Conservation (phyloP, 2,888 invertebrate genomes). For the Caenorhabditis sulstoni region DNA sequence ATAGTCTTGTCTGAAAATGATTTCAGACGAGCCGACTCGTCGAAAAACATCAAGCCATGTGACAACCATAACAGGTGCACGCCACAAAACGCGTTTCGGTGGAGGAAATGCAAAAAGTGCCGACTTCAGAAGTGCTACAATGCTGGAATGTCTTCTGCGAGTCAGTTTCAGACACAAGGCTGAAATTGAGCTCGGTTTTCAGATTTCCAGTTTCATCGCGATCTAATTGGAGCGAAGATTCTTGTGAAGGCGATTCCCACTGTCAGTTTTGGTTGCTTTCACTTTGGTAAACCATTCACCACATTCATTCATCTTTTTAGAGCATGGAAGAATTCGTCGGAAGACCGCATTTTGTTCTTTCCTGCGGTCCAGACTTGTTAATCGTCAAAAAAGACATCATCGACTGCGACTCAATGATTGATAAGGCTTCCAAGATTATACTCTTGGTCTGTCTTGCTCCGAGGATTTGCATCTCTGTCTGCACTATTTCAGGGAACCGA, state of each 20-base stretch:
- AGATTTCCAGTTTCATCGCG: conserved; percentile 46
- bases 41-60: conserved; percentile 15
- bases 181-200: conserved; percentile 3
- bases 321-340: conserved; percentile 34
- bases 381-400: conserved; percentile 26
- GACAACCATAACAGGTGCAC: conserved; percentile 17
- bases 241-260: conserved; percentile 6
- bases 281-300: too few species aligned
- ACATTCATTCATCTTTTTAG: conserved; percentile 15
- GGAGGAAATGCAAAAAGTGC: conserved; percentile 28
- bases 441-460: too few species aligned
- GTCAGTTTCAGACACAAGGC: not conserved
- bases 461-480: too few species aligned
- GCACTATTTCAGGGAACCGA: conserved; percentile 30
- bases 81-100: not conserved
- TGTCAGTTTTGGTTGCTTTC: conserved; percentile 3
- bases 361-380: conserved; percentile 21
- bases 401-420: conserved; percentile 20
- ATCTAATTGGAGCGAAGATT: conserved; percentile 22
- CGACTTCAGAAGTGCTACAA: conserved; percentile 28
- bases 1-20: not conserved
- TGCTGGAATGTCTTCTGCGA: conserved; percentile 21
- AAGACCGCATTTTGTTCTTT: conserved; percentile 18
- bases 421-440: conserved; percentile 14
- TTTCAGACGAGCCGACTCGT: conserved; percentile 25